Evolutionary conservation across 2,113 vertebrate species (phyloP).

Genomic region (Myrmecobius fasciatus): DNA sequence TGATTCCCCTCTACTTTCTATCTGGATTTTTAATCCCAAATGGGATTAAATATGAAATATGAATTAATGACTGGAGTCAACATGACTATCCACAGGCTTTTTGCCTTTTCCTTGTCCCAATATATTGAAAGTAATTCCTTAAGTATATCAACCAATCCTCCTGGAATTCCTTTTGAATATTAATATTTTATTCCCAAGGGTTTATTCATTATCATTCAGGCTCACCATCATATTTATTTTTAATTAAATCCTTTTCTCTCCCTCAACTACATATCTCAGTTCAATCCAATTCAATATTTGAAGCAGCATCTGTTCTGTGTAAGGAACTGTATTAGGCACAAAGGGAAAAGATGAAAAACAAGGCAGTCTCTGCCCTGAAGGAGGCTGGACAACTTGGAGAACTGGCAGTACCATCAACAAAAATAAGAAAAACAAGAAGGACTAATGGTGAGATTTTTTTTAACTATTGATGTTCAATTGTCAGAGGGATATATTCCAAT

Average conservation of each 20-base stretch:
- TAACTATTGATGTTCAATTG: background rate
- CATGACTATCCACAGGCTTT: conserved; percentile 48
- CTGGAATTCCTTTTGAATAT: conserved; percentile 68
- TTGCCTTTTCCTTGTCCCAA: conserved; percentile 48
- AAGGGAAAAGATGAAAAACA: background rate
- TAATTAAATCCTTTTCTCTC: conserved; percentile 43
- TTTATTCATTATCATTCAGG: conserved; percentile 49
- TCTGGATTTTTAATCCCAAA: conserved; percentile 55
- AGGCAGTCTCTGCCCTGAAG: background rate
- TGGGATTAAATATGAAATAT: conserved; percentile 51
- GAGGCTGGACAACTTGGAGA: background rate
- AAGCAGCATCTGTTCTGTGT: background rate
- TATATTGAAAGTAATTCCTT: conserved; percentile 62
- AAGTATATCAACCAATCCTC: conserved; percentile 63
- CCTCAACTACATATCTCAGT: conserved; percentile 35
- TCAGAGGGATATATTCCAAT: background rate
- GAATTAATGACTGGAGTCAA: background rate
- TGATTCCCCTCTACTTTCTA: conserved; percentile 48
- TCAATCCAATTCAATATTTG: conserved; percentile 50
- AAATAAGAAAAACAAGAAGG: background rate
- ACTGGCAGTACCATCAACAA: background rate
- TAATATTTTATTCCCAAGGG: conserved; percentile 69
- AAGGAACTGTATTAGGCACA: background rate
- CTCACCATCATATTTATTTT: conserved; percentile 33
- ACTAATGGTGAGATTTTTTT: background rate